Base-by-base conservation (phyloP, 92 coral and sea anemone genomes). In the Porites rus region DNA sequence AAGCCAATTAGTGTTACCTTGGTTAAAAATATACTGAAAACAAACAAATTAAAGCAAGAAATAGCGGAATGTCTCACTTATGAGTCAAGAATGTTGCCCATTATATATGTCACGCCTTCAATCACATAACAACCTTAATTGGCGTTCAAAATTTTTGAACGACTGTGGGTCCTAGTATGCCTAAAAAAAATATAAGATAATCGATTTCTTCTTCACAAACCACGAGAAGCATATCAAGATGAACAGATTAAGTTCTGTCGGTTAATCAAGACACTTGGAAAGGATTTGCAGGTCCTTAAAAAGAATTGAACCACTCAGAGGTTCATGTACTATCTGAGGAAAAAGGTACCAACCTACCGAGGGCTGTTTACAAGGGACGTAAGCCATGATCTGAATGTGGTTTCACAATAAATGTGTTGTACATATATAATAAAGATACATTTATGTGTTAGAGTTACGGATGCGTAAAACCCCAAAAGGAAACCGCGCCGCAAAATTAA, bases 401-500 rank as follows among this genome's bases (percentile, higher is more conserved):
- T 54, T 24, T 20, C 28, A 59, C 6, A 7, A 10, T 14, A 78
- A 38, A 77, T 69, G 82, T 65, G 83, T 50, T 16, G 0, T 28
- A 62, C 46, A 78, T 78, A 64, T 65, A 62, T n/a, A 51, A 78
- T 78, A 46, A 18, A 20, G 21, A 64, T 31, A 46, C 38, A 46
- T 65, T 69, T 20, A 31, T 78, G 46, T 4, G 46, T 67, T 65
- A 72, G 22, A 52, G 1, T 14, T 79, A 74, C 74, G 64, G 84
- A 51, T 65, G 50, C 38, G 43, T 18, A 10, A 3, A 43, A 63
- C 11, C 60, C 79, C 43, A 65, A 50, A 51, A 66, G 63, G 84
- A 66, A 79, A 79, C 84, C 84, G 43, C 84, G 67, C 22, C 11
- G 54, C 22, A 51, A 8, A 16, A 4, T 51, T 21, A 51, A 8